Base-by-base conservation (phyloP, 1,140 invertebrate genomes). In the Protaetia brevitarsis region DNA sequence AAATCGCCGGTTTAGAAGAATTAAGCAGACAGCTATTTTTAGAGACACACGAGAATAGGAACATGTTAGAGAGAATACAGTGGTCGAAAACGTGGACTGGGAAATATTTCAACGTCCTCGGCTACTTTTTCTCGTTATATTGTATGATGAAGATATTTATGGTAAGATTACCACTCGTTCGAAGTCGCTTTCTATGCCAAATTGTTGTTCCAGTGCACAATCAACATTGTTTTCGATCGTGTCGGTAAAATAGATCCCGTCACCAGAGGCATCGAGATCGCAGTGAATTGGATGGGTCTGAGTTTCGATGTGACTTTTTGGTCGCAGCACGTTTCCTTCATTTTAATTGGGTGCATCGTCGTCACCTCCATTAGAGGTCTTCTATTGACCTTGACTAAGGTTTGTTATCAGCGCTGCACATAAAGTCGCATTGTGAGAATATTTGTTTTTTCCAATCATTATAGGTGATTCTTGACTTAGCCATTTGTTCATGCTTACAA, bases 121-220 rank as follows among this genome's bases (percentile, higher is more conserved):
- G 98, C 1, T 97, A 99, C 77, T 99, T 99, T 78, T 99, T 99
- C 81, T 99, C 96, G 5, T 79, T 97, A 5, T 99, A 99, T 76
- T 99, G 98, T 79, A 86, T 96, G 51, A 99, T 96, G 94, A 99
- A 99, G 85, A 99, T 99, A 78, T 95, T 99, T 78, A 98, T 99
- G 80, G 95, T 96, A 83, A 89, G 89, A 84, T 45, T 51, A 30
- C 13, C 7, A 7, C 8, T 6, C 2, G 6, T 60, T 29, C 8
- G 10, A 5, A 29, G 8, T 31, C 8, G 19, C 6, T n/a, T 29
- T 29, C 16, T 13, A 29, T 29, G 3, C 36, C 36, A 13, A 37
- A 11, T 51, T 36, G 13, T 23, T 67, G 66, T 79, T 87, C 69
- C 80, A 93, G 93, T 96, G 91, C 64, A 95, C 93, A 57, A 91